Conservation (phyloP, 1,140 invertebrate genomes). For the Caenorhabditis brenneri region DNA sequence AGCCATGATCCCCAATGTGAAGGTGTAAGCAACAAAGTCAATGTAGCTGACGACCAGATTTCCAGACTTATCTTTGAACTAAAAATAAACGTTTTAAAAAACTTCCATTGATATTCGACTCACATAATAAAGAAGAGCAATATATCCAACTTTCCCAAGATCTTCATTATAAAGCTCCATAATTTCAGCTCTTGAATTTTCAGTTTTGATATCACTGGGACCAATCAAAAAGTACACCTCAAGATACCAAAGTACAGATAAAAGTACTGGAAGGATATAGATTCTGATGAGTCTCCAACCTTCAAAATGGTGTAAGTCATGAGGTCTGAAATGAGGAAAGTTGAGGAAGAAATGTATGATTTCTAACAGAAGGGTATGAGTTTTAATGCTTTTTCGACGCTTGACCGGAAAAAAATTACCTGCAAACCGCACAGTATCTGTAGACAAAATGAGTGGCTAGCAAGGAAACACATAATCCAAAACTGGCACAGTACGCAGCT, state of each 20-base stretch:
- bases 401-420: not conserved
- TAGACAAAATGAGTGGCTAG: not conserved
- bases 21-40: not conserved
- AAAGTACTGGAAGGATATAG: not conserved
- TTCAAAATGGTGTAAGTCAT: not conserved
- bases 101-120: too few species aligned
- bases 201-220: not conserved
- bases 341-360: too few species aligned
- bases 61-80: not conserved
- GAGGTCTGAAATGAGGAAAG: not conserved
- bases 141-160: too few species aligned
- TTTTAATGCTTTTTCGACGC: too few species aligned
- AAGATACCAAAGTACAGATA: not conserved
- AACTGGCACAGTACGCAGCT: not conserved
- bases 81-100: not conserved
- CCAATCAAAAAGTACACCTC: not conserved
- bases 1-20: not conserved
- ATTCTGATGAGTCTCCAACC: not conserved
- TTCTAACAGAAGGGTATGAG: too few species aligned
- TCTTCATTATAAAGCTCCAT: too few species aligned
- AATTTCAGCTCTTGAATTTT: not conserved
- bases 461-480: not conserved
- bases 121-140: too few species aligned
- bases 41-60: not conserved
- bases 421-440: not conserved